Conservation (phyloP, 1,140 invertebrate genomes). For the Rhagoletis zephyria region DNA sequence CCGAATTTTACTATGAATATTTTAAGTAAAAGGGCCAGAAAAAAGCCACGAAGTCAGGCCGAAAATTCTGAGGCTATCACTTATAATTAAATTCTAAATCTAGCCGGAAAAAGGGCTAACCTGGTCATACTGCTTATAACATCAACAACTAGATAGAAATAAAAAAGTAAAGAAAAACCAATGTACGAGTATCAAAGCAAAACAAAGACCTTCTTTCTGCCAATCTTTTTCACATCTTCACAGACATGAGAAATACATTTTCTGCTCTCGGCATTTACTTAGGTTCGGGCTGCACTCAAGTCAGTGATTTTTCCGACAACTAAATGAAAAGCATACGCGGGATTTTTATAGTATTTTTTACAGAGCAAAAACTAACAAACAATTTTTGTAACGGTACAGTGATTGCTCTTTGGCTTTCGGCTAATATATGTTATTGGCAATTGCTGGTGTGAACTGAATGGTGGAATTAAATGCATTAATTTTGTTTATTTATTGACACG, state of each 20-base stretch:
- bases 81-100: no score
- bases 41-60: no score
- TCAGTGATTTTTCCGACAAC: constrained; percentile 41
- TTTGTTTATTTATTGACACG: constrained; percentile 17
- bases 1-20: no score
- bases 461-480: not conserved
- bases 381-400: not conserved
- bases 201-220: not conserved
- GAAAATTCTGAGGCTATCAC: no score
- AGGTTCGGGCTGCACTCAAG: not conserved
- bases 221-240: not conserved
- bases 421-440: not conserved
- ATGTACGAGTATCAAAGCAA: not conserved
- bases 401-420: not conserved
- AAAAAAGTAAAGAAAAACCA: no score
- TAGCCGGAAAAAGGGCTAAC: no score
- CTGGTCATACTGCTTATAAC: no score
- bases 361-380: not conserved
- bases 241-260: not conserved
- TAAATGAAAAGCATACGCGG: not conserved
- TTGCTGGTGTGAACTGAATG: not conserved
- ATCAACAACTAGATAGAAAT: no score
- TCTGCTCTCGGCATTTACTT: not conserved
- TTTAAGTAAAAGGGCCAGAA: no score
- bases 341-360: not conserved